A percentile compares a stretch with the other conserved stretches of the same genome.
Conservation (phyloP, 1,140 invertebrate species). For the Neotoxoptera formosana region DNA sequence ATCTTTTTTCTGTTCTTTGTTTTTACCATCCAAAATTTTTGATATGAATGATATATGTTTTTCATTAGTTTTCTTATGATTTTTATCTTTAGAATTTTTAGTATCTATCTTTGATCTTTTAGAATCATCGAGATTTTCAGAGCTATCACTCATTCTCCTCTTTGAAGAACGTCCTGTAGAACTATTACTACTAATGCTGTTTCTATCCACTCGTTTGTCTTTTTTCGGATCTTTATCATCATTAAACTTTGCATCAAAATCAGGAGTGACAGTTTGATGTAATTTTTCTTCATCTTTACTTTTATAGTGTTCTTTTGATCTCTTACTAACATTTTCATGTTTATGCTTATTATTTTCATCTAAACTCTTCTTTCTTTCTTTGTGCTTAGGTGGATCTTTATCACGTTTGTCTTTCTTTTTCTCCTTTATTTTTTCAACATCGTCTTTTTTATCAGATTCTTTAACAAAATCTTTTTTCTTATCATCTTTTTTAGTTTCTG, state of each 20-base stretch:
- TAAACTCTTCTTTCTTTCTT: constrained; percentile 61
- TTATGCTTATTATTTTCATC: constrained; percentile 63
- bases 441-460: constrained; percentile 57
- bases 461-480: constrained; percentile 55
- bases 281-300: constrained; percentile 60
- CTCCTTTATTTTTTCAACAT: constrained; percentile 39
- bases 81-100: constrained; percentile 50
- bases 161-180: constrained; percentile 62
- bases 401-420: constrained; percentile 59
- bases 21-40: constrained; percentile 56
- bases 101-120: constrained; percentile 38
- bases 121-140: constrained; percentile 52
- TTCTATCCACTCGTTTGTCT: constrained; percentile 60
- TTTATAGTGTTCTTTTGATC: constrained; percentile 62
- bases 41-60: constrained; percentile 63
- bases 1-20: constrained; percentile 64
- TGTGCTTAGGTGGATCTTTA: constrained; percentile 54
- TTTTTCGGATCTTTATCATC: constrained; percentile 66
- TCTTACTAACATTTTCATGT: constrained; percentile 61
- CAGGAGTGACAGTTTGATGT: constrained; percentile 67
- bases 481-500: constrained; percentile 53
- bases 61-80: constrained; percentile 40
- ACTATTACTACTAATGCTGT: constrained; percentile 61
- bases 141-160: constrained; percentile 53
- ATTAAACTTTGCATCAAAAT: constrained; percentile 68